Conservation (phyloP, 1,140 invertebrate species). For the Tetramorium simillimum region DNA sequence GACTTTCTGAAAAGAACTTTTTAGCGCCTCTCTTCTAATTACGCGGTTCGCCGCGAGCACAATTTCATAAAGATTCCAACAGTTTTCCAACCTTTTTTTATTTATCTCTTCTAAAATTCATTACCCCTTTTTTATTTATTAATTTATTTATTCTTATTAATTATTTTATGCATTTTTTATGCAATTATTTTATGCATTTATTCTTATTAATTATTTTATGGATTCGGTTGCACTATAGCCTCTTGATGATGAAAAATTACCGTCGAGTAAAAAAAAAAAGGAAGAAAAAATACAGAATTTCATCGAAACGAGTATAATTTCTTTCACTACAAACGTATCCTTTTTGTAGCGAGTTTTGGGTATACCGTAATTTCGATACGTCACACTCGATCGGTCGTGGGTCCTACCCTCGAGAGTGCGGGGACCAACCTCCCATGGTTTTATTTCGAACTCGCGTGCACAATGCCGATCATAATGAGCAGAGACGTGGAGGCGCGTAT, state of each 20-base stretch:
- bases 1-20: slow-evolving; percentile 1
- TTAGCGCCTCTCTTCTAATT: slow-evolving; percentile 1
- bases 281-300: neutral
- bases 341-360: neutral
- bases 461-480: slow-evolving; percentile 59
- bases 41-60: neutral
- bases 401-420: neutral
- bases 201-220: neutral
- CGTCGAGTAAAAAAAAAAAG: neutral
- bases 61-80: neutral
- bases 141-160: neutral
- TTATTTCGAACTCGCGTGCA: slow-evolving; percentile 36
- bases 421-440: neutral
- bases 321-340: neutral
- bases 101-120: neutral
- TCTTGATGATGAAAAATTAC: neutral
- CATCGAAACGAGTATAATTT: neutral
- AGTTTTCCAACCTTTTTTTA: neutral
- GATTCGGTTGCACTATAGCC: neutral
- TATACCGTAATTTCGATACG: neutral
- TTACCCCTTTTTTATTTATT: neutral
- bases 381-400: neutral
- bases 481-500: slow-evolving; percentile 32
- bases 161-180: neutral
- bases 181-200: no score